phyloP scores from a whole-genome alignment of 2,888 invertebrate genomes.

The Tachina fera region DNA sequence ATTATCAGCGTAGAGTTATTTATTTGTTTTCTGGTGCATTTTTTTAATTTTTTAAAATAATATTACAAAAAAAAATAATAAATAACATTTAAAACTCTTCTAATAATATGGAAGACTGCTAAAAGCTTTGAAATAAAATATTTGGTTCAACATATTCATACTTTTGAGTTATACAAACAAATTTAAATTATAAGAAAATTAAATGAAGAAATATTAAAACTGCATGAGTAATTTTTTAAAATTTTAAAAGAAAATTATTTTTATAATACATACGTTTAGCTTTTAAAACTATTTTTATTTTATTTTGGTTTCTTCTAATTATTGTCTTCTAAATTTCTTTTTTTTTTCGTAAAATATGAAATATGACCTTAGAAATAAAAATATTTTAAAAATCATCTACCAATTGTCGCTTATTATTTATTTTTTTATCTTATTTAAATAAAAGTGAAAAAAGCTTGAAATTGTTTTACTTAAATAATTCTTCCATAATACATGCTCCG shows the following conservation, averaged over 20 bases:
- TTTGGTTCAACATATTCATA: neutral
- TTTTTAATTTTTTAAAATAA: neutral
- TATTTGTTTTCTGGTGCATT: constrained; percentile 42
- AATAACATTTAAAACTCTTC: constrained; percentile 49
- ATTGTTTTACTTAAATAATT: constrained; percentile 38
- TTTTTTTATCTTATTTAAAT: constrained; percentile 16
- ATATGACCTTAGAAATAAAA: neutral
- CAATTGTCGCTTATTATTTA: constrained; percentile 20
- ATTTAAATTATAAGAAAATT: neutral
- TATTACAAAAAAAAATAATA: constrained; percentile 22
- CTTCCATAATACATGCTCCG: constrained; percentile 57
- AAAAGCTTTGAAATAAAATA: constrained; percentile 71
- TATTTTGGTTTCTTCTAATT: constrained; percentile 76
- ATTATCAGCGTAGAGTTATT: constrained; percentile 32
- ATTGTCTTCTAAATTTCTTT: constrained; percentile 80
- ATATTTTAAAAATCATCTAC: constrained; percentile 12
- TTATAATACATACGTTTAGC: constrained; percentile 39
- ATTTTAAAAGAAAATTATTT: constrained; percentile 29
- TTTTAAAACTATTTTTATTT: constrained; percentile 55
- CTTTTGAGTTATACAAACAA: neutral
- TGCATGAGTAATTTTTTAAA: constrained; percentile 67
- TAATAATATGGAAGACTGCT: constrained; percentile 77
- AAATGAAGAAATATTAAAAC: constrained; percentile 35
- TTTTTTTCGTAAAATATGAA: constrained; percentile 41
- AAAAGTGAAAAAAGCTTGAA: constrained; percentile 51